phyloP scores from a whole-genome alignment of 2,888 invertebrate genomes.

The Thelaira solivaga region DNA sequence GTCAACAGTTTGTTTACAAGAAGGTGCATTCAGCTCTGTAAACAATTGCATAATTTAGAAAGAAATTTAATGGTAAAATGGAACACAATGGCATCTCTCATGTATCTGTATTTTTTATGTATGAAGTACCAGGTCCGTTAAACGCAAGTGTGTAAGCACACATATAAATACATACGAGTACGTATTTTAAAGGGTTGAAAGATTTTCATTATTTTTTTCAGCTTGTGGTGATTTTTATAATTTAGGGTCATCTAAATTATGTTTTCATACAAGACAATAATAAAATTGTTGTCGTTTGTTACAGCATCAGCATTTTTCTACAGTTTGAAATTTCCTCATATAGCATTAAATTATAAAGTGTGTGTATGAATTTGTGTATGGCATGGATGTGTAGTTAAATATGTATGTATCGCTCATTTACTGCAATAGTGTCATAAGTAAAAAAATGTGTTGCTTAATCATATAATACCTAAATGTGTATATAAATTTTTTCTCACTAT shows the following conservation, averaged over 20 bases:
- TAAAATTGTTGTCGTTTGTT: not conserved
- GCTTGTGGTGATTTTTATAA: slow-evolving; percentile 54
- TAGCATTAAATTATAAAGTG: not conserved
- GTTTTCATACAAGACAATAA: slow-evolving; percentile 24
- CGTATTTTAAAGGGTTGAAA: slow-evolving; percentile 47
- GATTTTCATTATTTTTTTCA: slow-evolving; percentile 13
- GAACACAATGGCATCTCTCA: not conserved
- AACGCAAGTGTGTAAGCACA: not conserved
- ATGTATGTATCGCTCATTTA: not conserved
- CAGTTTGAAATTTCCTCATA: too few relatives aligned
- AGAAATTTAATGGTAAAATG: too few relatives aligned
- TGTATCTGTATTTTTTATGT: not conserved
- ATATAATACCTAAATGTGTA: too few relatives aligned
- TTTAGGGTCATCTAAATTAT: slow-evolving; percentile 55
- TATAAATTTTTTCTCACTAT: too few relatives aligned
- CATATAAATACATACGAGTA: not conserved
- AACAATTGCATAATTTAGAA: too few relatives aligned
- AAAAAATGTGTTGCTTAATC: slow-evolving; percentile 39
- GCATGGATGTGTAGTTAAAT: not conserved
- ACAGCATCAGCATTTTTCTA: not conserved
- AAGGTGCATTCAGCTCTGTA: too few relatives aligned
- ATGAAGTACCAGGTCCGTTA: slow-evolving; percentile 13
- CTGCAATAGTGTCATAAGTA: too few relatives aligned
- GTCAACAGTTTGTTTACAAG: too few relatives aligned
- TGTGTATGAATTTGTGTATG: not conserved